Base-by-base conservation (phyloP, 2,888 invertebrate genomes). In the Theodoxus fluviatilis region DNA sequence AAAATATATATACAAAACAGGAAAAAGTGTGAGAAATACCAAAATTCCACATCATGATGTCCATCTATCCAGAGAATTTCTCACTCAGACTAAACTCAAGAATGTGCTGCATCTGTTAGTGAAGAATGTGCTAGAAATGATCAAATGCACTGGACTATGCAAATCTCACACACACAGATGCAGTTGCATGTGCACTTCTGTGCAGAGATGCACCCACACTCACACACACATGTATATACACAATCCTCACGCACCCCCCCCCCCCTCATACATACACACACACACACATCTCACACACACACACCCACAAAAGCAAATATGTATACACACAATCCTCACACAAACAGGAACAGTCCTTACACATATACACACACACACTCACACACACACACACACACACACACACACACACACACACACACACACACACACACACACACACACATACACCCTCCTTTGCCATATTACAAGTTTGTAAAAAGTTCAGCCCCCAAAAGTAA, bases 391-490 rank as follows among this genome's bases (percentile, higher is more conserved):
- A 12, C 18, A 52, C 52, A 52, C 18, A 52, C 52, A 52, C 52
- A 52, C 18, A 52, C 18, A 52, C 18, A 52, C 18, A 52, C 52
- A 52, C 18, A 52, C 52, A 52, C 18, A 52, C 52, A 52, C 18
- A 52, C 25, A n/a, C 18, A 52, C 18, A 52, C 52, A 52, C 18
- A 52, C 52, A 52, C 18, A 52, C 52, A 52, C 18, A 52, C 52
- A 52, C 18, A 52, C 52, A 52, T 25, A 57, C 57, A 57, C 28
- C 28, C 57, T n/a, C n/a, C n/a, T n/a, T n/a, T n/a, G n/a, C n/a
- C n/a, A n/a, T n/a, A n/a, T n/a, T n/a, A n/a, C n/a, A n/a, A n/a
- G n/a, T n/a, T n/a, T n/a, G n/a, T n/a, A n/a, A n/a, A n/a, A n/a
- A n/a, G n/a, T n/a, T n/a, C n/a, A n/a, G n/a, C n/a, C n/a, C n/a